Percentiles rank a stretch among this genome's conserved stretches.
Conservation (phyloP, 2,113 vertebrate genomes). For the Rhineura floridana region DNA sequence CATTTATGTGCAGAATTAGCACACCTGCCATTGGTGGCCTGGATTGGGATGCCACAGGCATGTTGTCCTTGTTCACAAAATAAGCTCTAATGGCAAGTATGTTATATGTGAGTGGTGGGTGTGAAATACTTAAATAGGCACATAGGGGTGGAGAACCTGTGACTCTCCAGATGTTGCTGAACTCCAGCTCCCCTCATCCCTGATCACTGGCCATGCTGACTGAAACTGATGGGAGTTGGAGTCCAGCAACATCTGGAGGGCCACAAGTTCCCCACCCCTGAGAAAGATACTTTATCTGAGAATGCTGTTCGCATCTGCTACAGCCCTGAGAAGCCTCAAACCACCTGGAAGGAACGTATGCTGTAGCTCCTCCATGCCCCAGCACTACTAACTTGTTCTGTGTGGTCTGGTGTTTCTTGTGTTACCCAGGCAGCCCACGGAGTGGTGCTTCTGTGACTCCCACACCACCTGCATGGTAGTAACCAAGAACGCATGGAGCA, state of each 20-base stretch:
- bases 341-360: not conserved
- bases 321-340: not conserved
- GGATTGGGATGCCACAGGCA: not conserved
- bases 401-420: not conserved
- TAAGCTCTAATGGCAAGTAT: too few species aligned
- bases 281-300: not conserved
- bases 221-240: too few species aligned
- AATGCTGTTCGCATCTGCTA: not conserved
- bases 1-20: not conserved
- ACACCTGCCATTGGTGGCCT: not conserved
- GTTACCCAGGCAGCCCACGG: not conserved
- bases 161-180: too few species aligned
- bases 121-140: not conserved
- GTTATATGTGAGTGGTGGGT: not conserved
- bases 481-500: not conserved
- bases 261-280: too few species aligned
- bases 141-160: too few species aligned
- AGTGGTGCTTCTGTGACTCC: not conserved
- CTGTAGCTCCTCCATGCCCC: too few species aligned
- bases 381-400: not conserved
- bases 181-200: too few species aligned
- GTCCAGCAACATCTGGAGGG: too few species aligned
- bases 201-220: too few species aligned
- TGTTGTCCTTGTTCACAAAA: not conserved
- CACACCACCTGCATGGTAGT: not conserved